Percentiles rank a stretch among this genome's conserved stretches.
These are phyloP conservation scores for Toxostoma redivivum DNA, from an alignment of 2,113 vertebrate genomes.

Conservation along the genomic window DNA sequence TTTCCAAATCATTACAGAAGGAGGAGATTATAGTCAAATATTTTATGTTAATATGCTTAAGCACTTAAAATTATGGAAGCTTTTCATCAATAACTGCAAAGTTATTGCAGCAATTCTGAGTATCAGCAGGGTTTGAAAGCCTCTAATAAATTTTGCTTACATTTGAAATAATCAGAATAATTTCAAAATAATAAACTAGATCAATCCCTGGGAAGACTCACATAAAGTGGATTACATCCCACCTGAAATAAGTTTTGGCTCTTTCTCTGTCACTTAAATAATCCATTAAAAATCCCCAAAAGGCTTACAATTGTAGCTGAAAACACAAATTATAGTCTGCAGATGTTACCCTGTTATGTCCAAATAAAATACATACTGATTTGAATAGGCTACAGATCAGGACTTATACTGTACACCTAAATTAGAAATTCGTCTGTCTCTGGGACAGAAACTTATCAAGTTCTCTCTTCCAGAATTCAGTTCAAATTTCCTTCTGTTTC, in stretches of 20 bases:
- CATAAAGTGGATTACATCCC: not conserved
- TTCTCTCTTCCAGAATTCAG: not conserved
- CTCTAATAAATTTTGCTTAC: not conserved
- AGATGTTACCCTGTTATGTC: not conserved
- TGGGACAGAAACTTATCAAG: not conserved
- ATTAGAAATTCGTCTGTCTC: not conserved
- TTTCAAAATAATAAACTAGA: not conserved
- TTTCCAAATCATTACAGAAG: slow-evolving; percentile 4
- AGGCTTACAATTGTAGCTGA: not conserved
- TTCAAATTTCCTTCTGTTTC: not conserved
- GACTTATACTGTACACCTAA: not conserved
- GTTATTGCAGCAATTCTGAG: not conserved
- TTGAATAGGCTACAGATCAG: not conserved
- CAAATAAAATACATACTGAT: not conserved
- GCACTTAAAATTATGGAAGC: not conserved
- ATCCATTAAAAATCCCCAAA: not conserved
- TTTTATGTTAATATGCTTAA: not conserved
- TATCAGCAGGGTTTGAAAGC: not conserved
- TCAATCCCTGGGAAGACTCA: not conserved
- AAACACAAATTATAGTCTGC: not conserved
- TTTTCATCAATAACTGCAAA: not conserved
- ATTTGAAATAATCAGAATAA: not conserved
- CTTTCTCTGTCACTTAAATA: not conserved
- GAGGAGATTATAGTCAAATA: not conserved
- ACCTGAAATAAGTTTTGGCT: not conserved